These are phyloP conservation scores for Oreonectes daqikongensis DNA, from an alignment of 2,797 vertebrate genomes.

Conservation along the genomic window DNA sequence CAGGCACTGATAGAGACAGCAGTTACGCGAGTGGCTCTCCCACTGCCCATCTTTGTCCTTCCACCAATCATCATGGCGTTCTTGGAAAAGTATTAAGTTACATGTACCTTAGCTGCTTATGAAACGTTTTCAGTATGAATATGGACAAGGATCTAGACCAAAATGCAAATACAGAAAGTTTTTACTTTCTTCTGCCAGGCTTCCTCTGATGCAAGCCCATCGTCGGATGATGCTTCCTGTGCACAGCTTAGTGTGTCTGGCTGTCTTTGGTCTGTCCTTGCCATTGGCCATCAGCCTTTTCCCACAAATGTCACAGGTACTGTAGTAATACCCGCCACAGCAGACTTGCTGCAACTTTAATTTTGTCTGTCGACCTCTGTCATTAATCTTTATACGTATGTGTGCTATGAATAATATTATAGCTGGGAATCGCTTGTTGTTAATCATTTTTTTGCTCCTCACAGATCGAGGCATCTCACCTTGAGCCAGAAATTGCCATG, in stretches of 20 bases:
- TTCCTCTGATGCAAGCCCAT: slow-evolving; percentile 84
- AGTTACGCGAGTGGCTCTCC: slow-evolving; percentile 92
- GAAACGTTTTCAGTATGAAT: background rate
- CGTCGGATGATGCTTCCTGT: slow-evolving; percentile 89
- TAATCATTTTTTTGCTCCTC: slow-evolving; percentile 71
- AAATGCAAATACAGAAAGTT: background rate
- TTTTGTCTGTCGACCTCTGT: slow-evolving; percentile 27
- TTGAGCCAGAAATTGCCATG: slow-evolving; percentile 93
- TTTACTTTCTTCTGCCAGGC: slow-evolving; percentile 68
- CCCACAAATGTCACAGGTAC: slow-evolving; percentile 98
- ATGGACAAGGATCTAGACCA: background rate
- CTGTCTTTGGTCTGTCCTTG: slow-evolving; percentile 93
- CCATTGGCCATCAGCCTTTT: slow-evolving; percentile 98
- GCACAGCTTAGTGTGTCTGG: slow-evolving; percentile 94
- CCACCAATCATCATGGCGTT: slow-evolving; percentile 87
- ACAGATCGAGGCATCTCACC: slow-evolving; percentile 89
- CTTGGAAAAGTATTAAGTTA: slow-evolving; percentile 73
- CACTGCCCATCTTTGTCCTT: slow-evolving; percentile 96
- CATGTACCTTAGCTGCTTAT: slow-evolving; percentile 10
- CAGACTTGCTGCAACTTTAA: slow-evolving; percentile 11
- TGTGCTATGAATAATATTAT: slow-evolving; percentile 44
- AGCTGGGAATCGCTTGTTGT: slow-evolving; percentile 33
- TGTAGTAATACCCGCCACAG: slow-evolving; percentile 6
- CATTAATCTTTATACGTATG: slow-evolving; percentile 32
- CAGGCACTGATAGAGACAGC: slow-evolving; percentile 95